Base-by-base conservation (phyloP, 2,113 vertebrate genomes). In the Lepidothrix coronata region DNA sequence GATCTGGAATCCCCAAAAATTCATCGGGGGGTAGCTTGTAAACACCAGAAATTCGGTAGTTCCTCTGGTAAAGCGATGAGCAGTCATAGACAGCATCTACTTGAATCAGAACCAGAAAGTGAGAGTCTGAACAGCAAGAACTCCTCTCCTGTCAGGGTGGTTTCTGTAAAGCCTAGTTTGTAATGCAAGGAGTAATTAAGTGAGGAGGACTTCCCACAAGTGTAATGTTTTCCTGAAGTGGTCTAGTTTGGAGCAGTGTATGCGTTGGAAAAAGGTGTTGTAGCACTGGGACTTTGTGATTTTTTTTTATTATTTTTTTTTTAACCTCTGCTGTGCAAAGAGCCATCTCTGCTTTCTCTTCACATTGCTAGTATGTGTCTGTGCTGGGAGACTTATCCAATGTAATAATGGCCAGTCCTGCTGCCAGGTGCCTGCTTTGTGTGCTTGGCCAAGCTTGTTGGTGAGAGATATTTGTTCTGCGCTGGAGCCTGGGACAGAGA, bases 11-110 rank as follows among this genome's bases (percentile, higher is more conserved):
- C 55, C 99, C 99, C 97, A 99, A 84, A 93, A 99, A 99, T 44
- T 99, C 99, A 35, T 99, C 99, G 20, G 99, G 98, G 55, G 99
- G 99, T 41, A 99, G 97, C 95, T 98, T 99, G 96, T 99, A 99
- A 91, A 99, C 98, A 3, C 99, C 99, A 20, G 99, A 99, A 96
- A 99, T 99, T 79, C 97, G 98, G 97, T 99, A 99, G 97, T 98
- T 99, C 97, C 97, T 99, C 97, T 96, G 98, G 97, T 99, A 99
- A 52, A 99, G 98, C 7, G 99, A 99, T 7, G 99, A 99, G 67
- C 99, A 99, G 97, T 99, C 99, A 8, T 99, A 99, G 89, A 98
- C 98, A 77, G 99, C 99, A 90, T 99, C 99, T 99, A 77, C 87
- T 86, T 86, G 57, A 85, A 88, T 85, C 55, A 81, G 57, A 79